Base-by-base conservation (phyloP, 2,113 vertebrate genomes). In the Perca schrenkii region DNA sequence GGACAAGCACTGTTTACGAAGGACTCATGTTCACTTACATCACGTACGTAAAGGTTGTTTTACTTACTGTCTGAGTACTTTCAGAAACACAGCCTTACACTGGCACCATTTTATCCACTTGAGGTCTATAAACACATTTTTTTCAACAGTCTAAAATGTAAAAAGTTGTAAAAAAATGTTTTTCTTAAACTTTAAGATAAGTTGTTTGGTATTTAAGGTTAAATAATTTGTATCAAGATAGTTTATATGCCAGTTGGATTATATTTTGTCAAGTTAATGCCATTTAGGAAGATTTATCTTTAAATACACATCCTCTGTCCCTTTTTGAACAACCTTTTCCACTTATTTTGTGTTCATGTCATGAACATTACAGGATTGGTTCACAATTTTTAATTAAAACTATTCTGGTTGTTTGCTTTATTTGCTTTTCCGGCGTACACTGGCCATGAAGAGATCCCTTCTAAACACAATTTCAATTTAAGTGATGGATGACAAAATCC, bases 1-100 rank as follows among this genome's bases (percentile, higher is more conserved):
- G 92, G 83, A 87, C 85, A 84, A 86, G 80, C 87, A 74, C 75
- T 82, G 63, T 89, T 90, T 89, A 91, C 21, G 77, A 76, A 86
- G 83, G 68, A 77, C 75, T 79, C 78, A 6, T 88, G 77, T 88
- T 92, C 88, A 80, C 90, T 94, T 89, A 91, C 92, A 93, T 92
- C 90, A 91, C 67, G 66, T 92, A 89, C 93, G 85, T 89, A 91
- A 90, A 89, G 83, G 79, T 47, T 86, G 83, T 90, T 91, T 93
- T 92, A 89, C 91, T 92, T 91, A 90, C 88, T 68, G 83, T 73
- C 79, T 84, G 74, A 22, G 67, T 21, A 60, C 70, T 89, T 66
- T 25, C 80, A 65, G 74, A 69, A 74, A 73, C 46, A 64, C 60
- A 74, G 49, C 8, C 43, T 53, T 28, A 52, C 68, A 43, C 40